Conservation (phyloP, 2,797 vertebrate species). For the Phrynocephalus forsythii region DNA sequence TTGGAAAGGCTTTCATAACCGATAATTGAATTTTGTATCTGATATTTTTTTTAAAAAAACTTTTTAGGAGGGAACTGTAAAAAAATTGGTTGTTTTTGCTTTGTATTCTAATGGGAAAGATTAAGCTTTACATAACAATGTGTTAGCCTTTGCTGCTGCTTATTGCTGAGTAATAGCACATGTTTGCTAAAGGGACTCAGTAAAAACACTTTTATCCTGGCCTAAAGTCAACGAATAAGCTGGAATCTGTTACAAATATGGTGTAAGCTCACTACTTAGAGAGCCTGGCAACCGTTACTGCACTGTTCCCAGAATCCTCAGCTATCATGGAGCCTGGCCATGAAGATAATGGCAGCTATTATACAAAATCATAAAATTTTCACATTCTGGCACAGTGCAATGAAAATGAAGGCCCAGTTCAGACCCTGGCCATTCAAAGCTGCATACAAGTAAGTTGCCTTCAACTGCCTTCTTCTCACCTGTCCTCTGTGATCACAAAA, state of each 20-base stretch:
- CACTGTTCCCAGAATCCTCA: background rate
- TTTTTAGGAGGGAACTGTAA: background rate
- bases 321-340: background rate
- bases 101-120: slow-evolving; percentile 36
- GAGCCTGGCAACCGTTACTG: background rate
- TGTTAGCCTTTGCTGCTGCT: slow-evolving; percentile 48
- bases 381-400: background rate
- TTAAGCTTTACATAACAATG: slow-evolving; percentile 40
- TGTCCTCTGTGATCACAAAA: too few relatives aligned
- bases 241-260: slow-evolving; percentile 37
- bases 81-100: slow-evolving; percentile 52
- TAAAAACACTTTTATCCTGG: slow-evolving; percentile 7
- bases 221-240: slow-evolving; percentile 16
- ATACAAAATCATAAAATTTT: background rate
- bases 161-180: slow-evolving; percentile 46
- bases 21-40: slow-evolving; percentile 20
- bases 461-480: too few relatives aligned
- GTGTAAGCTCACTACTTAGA: slow-evolving; percentile 12
- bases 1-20: slow-evolving; percentile 20
- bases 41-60: slow-evolving; percentile 2
- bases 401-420: background rate
- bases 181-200: background rate
- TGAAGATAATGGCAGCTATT: background rate
- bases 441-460: background rate
- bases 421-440: background rate